A percentile compares a stretch with the other conserved stretches of the same genome.
Evolutionary conservation across 53 echinoderm and acorn worm genomes (phyloP).

Genomic region (Actinopyga echinites): DNA sequence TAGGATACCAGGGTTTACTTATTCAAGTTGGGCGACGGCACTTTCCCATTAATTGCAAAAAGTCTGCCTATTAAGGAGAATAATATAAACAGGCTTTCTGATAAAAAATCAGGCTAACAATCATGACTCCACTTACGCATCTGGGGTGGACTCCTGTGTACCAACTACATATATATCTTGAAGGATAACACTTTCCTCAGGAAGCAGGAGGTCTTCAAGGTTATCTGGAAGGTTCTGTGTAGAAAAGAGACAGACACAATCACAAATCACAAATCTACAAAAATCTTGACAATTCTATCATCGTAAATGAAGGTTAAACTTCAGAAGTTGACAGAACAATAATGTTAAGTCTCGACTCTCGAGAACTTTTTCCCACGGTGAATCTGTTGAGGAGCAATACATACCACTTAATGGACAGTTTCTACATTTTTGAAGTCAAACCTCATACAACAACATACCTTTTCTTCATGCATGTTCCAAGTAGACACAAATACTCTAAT

Average conservation of each 20-base stretch:
- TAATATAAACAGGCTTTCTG: background rate
- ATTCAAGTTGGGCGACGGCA: no score
- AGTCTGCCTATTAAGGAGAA: background rate
- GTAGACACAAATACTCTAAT: constrained; percentile 86
- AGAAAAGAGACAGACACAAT: no score
- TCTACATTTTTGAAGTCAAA: background rate
- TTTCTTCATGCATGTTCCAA: constrained; percentile 97
- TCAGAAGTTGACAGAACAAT: no score
- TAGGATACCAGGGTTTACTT: no score
- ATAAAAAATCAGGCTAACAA: background rate
- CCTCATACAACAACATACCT: constrained; percentile 51
- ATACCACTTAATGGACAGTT: no score
- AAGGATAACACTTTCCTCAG: constrained; percentile 76
- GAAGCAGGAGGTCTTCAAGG: constrained; percentile 84
- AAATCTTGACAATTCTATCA: no score
- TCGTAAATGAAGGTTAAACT: no score
- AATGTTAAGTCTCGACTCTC: no score
- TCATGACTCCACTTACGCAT: constrained; percentile 60
- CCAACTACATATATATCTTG: constrained; percentile 97
- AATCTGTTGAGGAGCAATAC: no score
- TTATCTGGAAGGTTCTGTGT: constrained; percentile 78
- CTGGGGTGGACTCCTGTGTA: constrained; percentile 81
- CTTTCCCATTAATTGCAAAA: no score
- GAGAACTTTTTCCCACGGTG: no score
- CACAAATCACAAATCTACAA: no score